Evolutionary conservation across 2,113 vertebrate species (phyloP).

Genomic region (Orthonyx spaldingii): DNA sequence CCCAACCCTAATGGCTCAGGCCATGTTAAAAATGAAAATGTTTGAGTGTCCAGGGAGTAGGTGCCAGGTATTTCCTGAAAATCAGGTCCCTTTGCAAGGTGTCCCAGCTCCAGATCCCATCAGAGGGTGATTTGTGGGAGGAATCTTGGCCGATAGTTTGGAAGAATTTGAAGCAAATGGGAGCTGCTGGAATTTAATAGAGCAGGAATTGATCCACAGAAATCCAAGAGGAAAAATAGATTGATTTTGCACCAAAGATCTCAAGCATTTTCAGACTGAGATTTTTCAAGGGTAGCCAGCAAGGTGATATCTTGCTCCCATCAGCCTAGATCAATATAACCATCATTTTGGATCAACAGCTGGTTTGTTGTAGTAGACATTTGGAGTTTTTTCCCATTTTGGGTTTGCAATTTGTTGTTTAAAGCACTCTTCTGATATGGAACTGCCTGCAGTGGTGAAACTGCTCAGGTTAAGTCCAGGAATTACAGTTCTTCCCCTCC

Average conservation of each 20-base stretch:
- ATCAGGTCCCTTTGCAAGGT: background rate
- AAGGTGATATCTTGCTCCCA: background rate
- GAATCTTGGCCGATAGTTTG: background rate
- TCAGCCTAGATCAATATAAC: background rate
- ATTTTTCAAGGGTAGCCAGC: background rate
- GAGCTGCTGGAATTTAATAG: background rate
- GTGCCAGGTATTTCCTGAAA: background rate
- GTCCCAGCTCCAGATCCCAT: background rate
- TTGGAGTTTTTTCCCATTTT: background rate
- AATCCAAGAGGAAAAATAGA: background rate
- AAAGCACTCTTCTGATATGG: background rate
- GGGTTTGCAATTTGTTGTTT: background rate
- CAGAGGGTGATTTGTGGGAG: background rate
- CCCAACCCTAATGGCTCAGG: background rate
- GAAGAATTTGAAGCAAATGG: background rate
- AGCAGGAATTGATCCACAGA: background rate
- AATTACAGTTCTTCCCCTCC: background rate
- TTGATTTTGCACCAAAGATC: background rate
- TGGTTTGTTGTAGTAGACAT: background rate
- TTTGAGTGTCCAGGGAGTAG: background rate
- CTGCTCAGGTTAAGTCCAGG: background rate
- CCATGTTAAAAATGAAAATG: accelerated
- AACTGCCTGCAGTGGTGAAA: background rate
- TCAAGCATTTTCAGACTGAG: accelerated
- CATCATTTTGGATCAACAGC: background rate